Conservation (phyloP, 53 echinoderm and acorn worm species). For the Stichopus horrens region DNA sequence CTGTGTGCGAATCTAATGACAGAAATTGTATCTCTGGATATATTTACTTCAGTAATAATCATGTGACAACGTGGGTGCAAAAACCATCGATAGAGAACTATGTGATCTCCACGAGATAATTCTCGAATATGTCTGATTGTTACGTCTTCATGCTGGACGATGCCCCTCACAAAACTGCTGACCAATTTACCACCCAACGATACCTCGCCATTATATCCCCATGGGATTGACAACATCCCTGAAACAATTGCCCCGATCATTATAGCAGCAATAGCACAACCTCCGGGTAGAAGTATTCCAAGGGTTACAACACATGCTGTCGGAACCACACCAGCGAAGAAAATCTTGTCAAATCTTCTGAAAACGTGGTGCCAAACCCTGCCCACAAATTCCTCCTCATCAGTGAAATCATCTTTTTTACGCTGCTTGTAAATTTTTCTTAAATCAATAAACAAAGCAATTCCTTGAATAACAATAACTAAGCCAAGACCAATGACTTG, state of each 20-base stretch:
- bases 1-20: slow-evolving; percentile 54
- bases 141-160: neutral
- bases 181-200: neutral
- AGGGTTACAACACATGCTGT: neutral
- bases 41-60: slow-evolving; percentile 27
- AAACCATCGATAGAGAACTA: slow-evolving; percentile 45
- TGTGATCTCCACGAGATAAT: slow-evolving; percentile 41
- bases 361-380: neutral
- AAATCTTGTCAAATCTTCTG: neutral
- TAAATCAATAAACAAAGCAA: neutral
- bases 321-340: neutral
- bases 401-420: neutral
- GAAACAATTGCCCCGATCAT: neutral
- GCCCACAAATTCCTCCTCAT: slow-evolving; percentile 7
- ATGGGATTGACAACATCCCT: neutral
- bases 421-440: neutral
- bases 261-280: neutral
- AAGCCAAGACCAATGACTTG: neutral
- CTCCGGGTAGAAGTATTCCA: neutral
- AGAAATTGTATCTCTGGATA: neutral
- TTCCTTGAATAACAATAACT: neutral
- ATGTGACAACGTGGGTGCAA: too few relatives aligned
- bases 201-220: slow-evolving; percentile 7
- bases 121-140: neutral
- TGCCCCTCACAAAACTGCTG: neutral